phyloP scores from a whole-genome alignment of 2,888 invertebrate species.

The Zygaena filipendulae region DNA sequence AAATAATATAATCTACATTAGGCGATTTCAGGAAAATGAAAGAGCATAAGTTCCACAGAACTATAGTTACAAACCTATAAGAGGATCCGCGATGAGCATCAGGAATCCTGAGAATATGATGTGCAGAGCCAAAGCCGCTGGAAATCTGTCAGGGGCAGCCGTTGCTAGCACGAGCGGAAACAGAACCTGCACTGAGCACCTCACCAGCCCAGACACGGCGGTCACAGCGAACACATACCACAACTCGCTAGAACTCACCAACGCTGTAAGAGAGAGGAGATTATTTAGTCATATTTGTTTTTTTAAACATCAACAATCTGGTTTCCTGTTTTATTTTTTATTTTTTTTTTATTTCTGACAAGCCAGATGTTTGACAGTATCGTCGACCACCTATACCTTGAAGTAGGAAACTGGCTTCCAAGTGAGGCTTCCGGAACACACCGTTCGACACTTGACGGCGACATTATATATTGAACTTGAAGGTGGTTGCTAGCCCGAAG shows the following conservation, averaged over 20 bases:
- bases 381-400: too few species aligned
- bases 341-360: background rate
- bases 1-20: too few species aligned
- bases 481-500: too few species aligned
- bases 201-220: slow-evolving; percentile 72
- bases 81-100: slow-evolving; percentile 74
- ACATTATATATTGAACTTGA: too few species aligned
- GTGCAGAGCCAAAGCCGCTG: slow-evolving; percentile 78
- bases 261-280: slow-evolving; percentile 28
- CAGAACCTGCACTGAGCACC: slow-evolving; percentile 77
- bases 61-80: slow-evolving; percentile 76
- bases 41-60: too few species aligned
- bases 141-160: slow-evolving; percentile 74
- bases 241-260: slow-evolving; percentile 42
- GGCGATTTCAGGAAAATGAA: too few species aligned
- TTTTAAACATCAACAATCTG: background rate
- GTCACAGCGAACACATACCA: slow-evolving; percentile 69
- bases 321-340: background rate
- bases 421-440: too few species aligned
- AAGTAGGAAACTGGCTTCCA: too few species aligned
- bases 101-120: slow-evolving; percentile 77
- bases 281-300: too few species aligned
- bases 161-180: slow-evolving; percentile 78
- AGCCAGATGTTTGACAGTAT: too few species aligned
- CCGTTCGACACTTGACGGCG: too few species aligned